phyloP scores from a whole-genome alignment of 2,888 invertebrate genomes.

The Heteromyza rotundicornis region DNA sequence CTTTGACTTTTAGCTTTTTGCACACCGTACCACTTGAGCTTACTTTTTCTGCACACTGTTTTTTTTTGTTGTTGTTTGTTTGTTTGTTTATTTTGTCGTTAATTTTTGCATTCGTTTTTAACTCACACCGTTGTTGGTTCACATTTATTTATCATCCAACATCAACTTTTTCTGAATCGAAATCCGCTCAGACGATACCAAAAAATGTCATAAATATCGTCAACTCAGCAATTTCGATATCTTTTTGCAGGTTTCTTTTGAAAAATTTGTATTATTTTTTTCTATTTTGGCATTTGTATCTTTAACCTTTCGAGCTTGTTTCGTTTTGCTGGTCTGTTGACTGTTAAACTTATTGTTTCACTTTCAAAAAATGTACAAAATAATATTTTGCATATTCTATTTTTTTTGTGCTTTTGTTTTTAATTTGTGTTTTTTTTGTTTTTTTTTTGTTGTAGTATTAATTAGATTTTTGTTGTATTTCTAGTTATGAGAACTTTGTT shows the following conservation, averaged over 20 bases:
- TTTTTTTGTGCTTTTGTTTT: not conserved
- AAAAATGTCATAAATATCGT: too few species aligned
- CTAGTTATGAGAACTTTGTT: not conserved
- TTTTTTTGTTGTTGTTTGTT: too few species aligned
- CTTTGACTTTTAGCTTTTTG: not conserved
- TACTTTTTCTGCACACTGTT: too few species aligned
- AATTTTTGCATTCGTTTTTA: too few species aligned
- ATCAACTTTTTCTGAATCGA: too few species aligned
- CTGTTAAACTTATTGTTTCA: slow-evolving; percentile 5
- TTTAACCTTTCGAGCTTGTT: not conserved
- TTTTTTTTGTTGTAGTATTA: not conserved
- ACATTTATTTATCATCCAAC: too few species aligned
- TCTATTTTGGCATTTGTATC: slow-evolving; percentile 12
- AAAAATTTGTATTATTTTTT: slow-evolving; percentile 27
- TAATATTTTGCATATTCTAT: slow-evolving; percentile 5
- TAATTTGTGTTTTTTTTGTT: not conserved
- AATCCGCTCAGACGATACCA: too few species aligned
- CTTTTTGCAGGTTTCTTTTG: slow-evolving; percentile 15
- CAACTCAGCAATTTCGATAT: too few species aligned
- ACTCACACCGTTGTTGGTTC: too few species aligned
- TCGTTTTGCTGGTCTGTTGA: not conserved
- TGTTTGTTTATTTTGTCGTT: too few species aligned
- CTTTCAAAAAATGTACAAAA: not conserved
- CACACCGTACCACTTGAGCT: not conserved
- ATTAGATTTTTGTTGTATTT: not conserved